These are phyloP conservation scores for Scartelaos histophorus DNA, from an alignment of 2,113 vertebrate species.

Conservation along the genomic window DNA sequence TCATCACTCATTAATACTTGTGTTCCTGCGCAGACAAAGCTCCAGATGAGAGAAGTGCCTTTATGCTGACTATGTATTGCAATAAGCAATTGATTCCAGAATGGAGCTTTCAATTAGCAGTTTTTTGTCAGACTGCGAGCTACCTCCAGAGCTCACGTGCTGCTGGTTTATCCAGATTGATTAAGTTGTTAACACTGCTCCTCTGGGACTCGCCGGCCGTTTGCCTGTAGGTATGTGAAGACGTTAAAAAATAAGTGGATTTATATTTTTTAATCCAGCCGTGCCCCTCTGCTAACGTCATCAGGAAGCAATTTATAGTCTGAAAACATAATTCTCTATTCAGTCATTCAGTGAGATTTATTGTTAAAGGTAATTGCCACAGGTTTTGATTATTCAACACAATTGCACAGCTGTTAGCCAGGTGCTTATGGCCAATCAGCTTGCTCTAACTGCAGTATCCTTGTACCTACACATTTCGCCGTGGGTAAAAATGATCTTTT, in stretches of 20 bases:
- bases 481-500: constrained; percentile 3
- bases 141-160: constrained; percentile 55
- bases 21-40: constrained; percentile 47
- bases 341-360: constrained; percentile 23
- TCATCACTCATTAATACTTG: constrained; percentile 50
- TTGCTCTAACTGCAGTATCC: constrained; percentile 10
- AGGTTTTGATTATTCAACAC: constrained; percentile 36
- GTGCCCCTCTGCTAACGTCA: constrained; percentile 34
- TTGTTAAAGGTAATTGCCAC: constrained; percentile 25
- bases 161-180: constrained; percentile 62
- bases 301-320: constrained; percentile 37
- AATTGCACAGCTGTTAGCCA: constrained; percentile 18
- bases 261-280: constrained; percentile 33
- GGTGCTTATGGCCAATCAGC: constrained; percentile 16
- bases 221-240: constrained; percentile 28
- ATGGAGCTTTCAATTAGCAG: constrained; percentile 67
- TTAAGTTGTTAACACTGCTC: constrained; percentile 60
- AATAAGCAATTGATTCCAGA: constrained; percentile 69
- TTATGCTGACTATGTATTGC: constrained; percentile 69
- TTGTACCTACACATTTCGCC: neutral
- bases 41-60: constrained; percentile 40
- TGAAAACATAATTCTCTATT: constrained; percentile 15
- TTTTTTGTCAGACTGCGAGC: constrained; percentile 42
- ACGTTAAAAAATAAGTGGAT: constrained; percentile 39
- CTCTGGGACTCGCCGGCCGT: constrained; percentile 31